These are phyloP conservation scores for Anthoscopus minutus DNA, from an alignment of 2,113 vertebrate species.

Conservation along the genomic window DNA sequence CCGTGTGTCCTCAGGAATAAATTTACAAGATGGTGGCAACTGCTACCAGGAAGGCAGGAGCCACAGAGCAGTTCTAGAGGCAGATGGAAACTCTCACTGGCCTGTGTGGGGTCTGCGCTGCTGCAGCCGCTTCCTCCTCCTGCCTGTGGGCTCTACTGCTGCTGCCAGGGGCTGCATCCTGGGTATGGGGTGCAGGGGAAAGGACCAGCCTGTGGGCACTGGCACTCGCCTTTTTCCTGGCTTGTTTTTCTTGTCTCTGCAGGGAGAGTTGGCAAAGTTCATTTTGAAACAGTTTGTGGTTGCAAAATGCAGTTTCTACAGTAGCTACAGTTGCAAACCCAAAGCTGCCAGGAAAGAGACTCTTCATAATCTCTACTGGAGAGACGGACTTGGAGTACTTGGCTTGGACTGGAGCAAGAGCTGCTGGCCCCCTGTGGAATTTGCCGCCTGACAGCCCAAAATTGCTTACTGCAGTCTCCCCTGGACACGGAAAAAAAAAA, in stretches of 20 bases:
- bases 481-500: background rate
- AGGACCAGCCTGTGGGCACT: rapidly evolving
- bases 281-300: background rate
- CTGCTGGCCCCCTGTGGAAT: background rate
- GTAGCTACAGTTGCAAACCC: background rate
- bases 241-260: no score
- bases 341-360: rapidly evolving
- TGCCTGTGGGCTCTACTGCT: background rate
- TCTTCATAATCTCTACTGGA: background rate
- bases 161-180: no score
- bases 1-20: background rate
- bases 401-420: rapidly evolving
- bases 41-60: background rate
- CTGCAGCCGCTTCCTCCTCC: background rate
- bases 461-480: background rate
- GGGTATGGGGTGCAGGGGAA: background rate
- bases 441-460: background rate
- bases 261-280: background rate
- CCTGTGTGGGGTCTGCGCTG: background rate
- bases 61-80: background rate
- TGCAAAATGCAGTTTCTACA: background rate
- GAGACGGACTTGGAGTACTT: no score
- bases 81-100: background rate
- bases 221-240: rapidly evolving
- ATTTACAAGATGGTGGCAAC: background rate